phyloP scores from a whole-genome alignment of 2,797 vertebrate genomes.

The Avahi laniger region DNA sequence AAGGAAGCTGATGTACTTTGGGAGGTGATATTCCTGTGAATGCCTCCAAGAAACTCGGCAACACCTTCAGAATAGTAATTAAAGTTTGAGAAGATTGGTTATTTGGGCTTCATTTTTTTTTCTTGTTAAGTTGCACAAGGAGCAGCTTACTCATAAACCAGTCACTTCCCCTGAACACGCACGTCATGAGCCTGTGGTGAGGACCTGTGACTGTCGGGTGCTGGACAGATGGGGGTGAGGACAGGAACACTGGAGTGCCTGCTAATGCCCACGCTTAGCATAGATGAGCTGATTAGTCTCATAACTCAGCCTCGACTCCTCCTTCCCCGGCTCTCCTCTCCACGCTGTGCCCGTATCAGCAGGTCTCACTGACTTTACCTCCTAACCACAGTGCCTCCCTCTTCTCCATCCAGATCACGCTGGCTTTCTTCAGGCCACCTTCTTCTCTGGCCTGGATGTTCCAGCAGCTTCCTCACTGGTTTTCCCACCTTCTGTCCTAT shows the following conservation, averaged over 20 bases:
- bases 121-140: background rate
- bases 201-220: rapidly evolving
- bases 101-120: background rate
- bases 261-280: rapidly evolving
- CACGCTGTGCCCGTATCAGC: rapidly evolving
- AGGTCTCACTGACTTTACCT: background rate
- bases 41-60: background rate
- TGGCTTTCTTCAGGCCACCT: background rate
- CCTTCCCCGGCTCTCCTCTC: background rate
- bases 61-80: background rate
- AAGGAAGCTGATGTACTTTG: background rate
- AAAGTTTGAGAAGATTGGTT: background rate
- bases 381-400: background rate
- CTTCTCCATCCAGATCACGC: background rate
- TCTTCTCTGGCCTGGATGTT: background rate
- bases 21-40: background rate
- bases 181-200: background rate
- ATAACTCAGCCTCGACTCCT: background rate
- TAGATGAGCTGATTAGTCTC: background rate
- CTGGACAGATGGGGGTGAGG: no score
- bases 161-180: background rate
- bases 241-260: background rate
- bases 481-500: background rate
- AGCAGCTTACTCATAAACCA: background rate
- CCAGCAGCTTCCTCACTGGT: background rate